Conservation (phyloP, 2,797 vertebrate genomes). For the Sandelia bainsii region DNA sequence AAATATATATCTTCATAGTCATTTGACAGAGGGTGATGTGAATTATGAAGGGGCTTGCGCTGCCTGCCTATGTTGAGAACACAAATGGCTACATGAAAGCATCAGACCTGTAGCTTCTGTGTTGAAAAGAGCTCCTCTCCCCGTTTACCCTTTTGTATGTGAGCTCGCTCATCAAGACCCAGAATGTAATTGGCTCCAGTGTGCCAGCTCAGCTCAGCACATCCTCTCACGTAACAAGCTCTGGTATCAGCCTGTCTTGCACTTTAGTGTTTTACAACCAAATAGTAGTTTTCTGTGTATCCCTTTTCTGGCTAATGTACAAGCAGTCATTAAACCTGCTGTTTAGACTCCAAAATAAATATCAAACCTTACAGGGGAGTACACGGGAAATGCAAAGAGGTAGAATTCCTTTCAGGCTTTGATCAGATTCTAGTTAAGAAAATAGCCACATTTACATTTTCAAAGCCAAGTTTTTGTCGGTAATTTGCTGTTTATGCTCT, state of each 20-base stretch:
- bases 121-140: slow-evolving; percentile 50
- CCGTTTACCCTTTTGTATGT: slow-evolving; percentile 67
- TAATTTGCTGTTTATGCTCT: slow-evolving; percentile 67
- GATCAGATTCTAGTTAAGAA: slow-evolving; percentile 49
- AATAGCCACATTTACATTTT: slow-evolving; percentile 53
- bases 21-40: slow-evolving; percentile 59
- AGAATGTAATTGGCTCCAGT: slow-evolving; percentile 78
- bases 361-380: slow-evolving; percentile 54
- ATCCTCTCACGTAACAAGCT: slow-evolving; percentile 80
- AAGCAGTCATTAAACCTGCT: slow-evolving; percentile 69
- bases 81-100: slow-evolving; percentile 58
- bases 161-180: slow-evolving; percentile 74
- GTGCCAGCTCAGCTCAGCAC: slow-evolving; percentile 78
- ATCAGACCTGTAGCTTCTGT: slow-evolving; percentile 61
- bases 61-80: slow-evolving; percentile 36
- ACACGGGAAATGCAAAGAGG: slow-evolving; percentile 53
- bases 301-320: slow-evolving; percentile 70
- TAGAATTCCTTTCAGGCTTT: slow-evolving; percentile 46
- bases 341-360: slow-evolving; percentile 70
- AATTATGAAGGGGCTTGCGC: slow-evolving; percentile 56
- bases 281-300: slow-evolving; percentile 77
- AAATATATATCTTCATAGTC: slow-evolving; percentile 76
- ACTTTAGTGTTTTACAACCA: slow-evolving; percentile 85
- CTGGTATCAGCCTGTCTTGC: slow-evolving; percentile 81
- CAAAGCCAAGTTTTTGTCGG: slow-evolving; percentile 48